Conservation (phyloP, 2,797 vertebrate species). For the Manis crassicaudata region DNA sequence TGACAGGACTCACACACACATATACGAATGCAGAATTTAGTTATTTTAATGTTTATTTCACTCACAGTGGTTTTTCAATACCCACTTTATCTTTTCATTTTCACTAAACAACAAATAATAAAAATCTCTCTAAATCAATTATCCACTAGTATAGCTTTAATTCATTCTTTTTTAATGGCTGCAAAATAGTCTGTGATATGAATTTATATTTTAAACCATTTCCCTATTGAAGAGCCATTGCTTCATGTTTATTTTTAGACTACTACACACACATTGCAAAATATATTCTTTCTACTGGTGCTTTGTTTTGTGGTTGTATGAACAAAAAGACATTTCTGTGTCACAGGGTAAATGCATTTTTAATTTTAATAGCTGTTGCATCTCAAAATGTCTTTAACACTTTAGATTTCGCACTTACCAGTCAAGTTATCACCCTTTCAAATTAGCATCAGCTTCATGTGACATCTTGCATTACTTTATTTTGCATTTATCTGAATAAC, state of each 20-base stretch:
- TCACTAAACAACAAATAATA: not conserved
- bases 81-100: not conserved
- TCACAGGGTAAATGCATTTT: conserved; percentile 14
- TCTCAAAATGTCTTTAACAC: conserved; percentile 35
- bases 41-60: not conserved
- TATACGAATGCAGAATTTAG: not conserved
- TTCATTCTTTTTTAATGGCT: conserved; percentile 10
- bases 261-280: not conserved
- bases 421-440: conserved; percentile 5
- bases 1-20: not conserved
- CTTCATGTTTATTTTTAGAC: not conserved
- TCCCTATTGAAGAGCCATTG: not conserved
- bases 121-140: not conserved
- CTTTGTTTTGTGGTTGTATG: not conserved
- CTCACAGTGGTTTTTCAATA: not conserved
- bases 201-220: conserved; percentile 20
- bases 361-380: not conserved
- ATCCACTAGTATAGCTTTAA: not conserved
- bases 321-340: conserved; percentile 20
- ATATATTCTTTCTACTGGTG: not conserved
- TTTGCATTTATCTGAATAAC: conserved; percentile 46
- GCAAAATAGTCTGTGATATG: not conserved
- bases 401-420: conserved; percentile 52
- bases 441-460: not conserved
- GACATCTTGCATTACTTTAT: conserved; percentile 14